phyloP scores from a whole-genome alignment of 2,113 vertebrate species.

The Crotalus helleri region DNA sequence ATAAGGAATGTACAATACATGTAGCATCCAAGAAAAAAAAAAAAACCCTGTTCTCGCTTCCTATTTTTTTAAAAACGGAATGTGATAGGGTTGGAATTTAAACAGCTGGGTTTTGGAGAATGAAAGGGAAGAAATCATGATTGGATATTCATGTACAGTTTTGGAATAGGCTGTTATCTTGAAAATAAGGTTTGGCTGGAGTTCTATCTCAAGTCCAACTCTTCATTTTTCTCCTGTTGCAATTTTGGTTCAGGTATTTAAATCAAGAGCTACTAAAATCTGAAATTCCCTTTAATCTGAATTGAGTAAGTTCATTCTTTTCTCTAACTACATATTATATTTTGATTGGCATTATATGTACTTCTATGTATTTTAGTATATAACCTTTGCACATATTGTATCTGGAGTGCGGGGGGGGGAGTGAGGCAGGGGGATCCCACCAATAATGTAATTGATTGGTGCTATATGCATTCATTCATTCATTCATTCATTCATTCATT shows the following conservation, averaged over 20 bases:
- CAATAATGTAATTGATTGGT: neutral
- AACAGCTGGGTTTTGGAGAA: neutral
- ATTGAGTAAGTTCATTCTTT: neutral
- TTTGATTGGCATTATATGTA: neutral
- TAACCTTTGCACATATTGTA: neutral
- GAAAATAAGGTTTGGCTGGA: neutral
- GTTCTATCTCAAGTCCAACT: neutral
- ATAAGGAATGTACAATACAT: neutral
- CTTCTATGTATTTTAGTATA: neutral
- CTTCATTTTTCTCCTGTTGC: neutral
- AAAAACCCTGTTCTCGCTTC: neutral
- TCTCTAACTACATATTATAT: neutral
- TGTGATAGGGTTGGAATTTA: neutral
- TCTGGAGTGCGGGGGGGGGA: neutral
- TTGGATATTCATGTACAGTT: neutral
- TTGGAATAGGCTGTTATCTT: neutral
- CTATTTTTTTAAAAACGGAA: too few species aligned
- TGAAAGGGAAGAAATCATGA: neutral
- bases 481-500: neutral
- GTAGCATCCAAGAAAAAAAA: conserved; percentile 11
- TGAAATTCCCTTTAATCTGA: neutral
- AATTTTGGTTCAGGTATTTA: neutral
- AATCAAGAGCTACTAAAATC: neutral
- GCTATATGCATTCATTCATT: neutral
- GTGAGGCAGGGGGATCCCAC: neutral